A percentile compares a stretch with the other conserved stretches of the same genome.
Evolutionary conservation across 2,113 vertebrate species (phyloP).

Genomic region (Notiomystis cincta): DNA sequence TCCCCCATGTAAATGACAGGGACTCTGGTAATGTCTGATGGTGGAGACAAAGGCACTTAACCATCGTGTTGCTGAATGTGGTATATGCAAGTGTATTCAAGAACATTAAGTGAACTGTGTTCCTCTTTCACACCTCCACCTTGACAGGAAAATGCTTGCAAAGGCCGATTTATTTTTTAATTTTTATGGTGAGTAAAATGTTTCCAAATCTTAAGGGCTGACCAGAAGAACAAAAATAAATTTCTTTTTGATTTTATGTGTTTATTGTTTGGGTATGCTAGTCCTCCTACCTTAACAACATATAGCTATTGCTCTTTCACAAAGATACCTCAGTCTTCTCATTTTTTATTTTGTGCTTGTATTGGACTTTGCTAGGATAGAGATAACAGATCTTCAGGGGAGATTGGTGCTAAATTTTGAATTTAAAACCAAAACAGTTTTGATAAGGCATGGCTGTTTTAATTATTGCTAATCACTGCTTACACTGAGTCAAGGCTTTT

Average conservation of each 20-base stretch:
- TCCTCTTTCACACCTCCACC: neutral
- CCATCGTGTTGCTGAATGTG: neutral
- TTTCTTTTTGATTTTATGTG: neutral
- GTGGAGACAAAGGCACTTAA: neutral
- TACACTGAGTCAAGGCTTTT: neutral
- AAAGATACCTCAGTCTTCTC: neutral
- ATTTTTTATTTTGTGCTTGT: neutral
- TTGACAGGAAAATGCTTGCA: neutral
- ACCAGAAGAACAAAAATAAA: neutral
- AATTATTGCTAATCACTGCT: neutral
- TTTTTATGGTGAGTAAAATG: neutral
- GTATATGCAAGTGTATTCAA: neutral
- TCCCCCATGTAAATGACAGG: neutral
- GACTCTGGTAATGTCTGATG: neutral
- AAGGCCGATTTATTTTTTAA: neutral
- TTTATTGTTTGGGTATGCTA: neutral
- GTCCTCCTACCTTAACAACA: neutral
- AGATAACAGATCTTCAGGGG: neutral
- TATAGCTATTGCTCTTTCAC: neutral
- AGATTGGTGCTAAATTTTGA: neutral
- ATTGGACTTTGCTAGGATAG: neutral
- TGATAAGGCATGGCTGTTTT: neutral
- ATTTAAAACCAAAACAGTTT: neutral
- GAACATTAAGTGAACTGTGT: neutral
- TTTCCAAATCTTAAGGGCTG: slow-evolving; percentile 13